A percentile compares a stretch with the other conserved stretches of the same genome.
These are phyloP conservation scores for Zalophus californianus DNA, from an alignment of 2,797 vertebrate species.

Conservation along the genomic window DNA sequence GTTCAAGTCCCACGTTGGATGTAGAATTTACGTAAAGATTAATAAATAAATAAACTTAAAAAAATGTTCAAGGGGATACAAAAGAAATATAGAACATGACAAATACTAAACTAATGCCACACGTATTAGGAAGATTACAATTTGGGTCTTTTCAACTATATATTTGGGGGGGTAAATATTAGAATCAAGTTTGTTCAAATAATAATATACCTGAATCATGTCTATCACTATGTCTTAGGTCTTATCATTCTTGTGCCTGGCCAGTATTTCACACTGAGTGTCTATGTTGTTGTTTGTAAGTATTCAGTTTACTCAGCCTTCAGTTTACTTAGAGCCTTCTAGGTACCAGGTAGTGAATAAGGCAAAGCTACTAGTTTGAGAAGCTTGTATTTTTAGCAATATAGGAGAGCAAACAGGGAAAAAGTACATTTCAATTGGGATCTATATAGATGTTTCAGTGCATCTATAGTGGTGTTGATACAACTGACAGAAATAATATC, in stretches of 20 bases:
- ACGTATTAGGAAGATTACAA: constrained; percentile 25
- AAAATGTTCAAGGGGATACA: background rate
- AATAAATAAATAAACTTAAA: background rate
- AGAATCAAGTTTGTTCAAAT: constrained; percentile 55
- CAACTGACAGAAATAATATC: background rate
- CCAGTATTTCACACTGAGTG: background rate
- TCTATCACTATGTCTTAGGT: background rate
- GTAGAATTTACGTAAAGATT: background rate
- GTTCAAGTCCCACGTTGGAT: background rate
- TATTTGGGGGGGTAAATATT: constrained; percentile 19
- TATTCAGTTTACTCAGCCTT: background rate
- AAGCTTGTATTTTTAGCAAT: constrained; percentile 1
- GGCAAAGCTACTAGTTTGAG: background rate
- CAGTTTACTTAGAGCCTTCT: background rate
- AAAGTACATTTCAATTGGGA: background rate
- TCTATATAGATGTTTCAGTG: background rate
- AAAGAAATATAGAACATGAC: background rate
- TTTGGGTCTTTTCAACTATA: constrained; percentile 5
- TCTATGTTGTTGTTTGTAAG: background rate
- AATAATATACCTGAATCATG: constrained; percentile 2
- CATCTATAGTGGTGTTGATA: background rate
- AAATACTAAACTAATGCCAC: constrained; percentile 17
- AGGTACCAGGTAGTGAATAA: background rate
- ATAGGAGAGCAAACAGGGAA: background rate
- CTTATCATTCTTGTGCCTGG: background rate